Percentiles rank a stretch among this genome's conserved stretches.
phyloP scores from a whole-genome alignment of 2,888 invertebrate genomes.

The Dione vanillae region DNA sequence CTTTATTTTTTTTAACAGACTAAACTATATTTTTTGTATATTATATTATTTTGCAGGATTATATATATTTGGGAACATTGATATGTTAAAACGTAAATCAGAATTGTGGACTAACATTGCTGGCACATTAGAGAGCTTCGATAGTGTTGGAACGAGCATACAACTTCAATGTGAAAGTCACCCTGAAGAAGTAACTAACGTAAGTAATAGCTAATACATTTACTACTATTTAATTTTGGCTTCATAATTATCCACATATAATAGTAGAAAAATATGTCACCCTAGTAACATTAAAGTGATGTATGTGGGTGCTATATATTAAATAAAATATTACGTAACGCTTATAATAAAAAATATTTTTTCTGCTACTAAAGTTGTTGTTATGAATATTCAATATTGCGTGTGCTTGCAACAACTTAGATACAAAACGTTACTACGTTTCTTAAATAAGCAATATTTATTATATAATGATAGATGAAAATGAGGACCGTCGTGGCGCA shows the following conservation, averaged over 20 bases:
- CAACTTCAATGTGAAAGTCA: constrained; percentile 82
- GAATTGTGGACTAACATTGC: constrained; percentile 82
- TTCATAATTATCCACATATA: not conserved
- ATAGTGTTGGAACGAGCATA: constrained; percentile 72
- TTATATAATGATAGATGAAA: no score
- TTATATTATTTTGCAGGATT: constrained; percentile 72
- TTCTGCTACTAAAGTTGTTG: no score
- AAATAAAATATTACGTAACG: no score
- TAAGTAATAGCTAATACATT: constrained; percentile 50
- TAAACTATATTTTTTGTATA: not conserved
- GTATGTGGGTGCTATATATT: no score
- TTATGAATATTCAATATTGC: no score
- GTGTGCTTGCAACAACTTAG: no score
- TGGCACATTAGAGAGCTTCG: constrained; percentile 68
- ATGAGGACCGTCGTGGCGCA: no score
- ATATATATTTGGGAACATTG: constrained; percentile 88
- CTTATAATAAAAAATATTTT: no score
- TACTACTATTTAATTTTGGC: not conserved
- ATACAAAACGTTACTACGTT: no score
- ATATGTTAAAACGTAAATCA: constrained; percentile 75
- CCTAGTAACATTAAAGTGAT: not conserved
- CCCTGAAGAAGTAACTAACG: constrained; percentile 65
- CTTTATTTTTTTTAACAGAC: not conserved
- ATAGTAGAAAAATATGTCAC: not conserved
- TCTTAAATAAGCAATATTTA: no score